Evolutionary conservation across 2,113 vertebrate species (phyloP), one percentile per base, ranked within the genome.

Genomic region (Opisthocomus hoazin): DNA sequence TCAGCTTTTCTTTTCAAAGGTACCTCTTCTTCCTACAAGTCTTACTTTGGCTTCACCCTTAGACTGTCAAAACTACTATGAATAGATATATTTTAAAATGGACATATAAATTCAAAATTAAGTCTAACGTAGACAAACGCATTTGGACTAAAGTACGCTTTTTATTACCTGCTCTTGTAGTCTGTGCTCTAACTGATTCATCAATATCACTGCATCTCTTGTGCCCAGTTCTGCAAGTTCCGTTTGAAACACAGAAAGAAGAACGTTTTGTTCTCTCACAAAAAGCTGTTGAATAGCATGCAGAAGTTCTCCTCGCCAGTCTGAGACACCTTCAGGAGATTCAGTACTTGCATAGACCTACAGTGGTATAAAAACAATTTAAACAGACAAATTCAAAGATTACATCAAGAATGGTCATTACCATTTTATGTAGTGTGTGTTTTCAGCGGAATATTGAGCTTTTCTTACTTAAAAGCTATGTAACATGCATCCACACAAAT

Each of bases 231-330:
- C 94, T 65, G 98, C 97, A 93, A 99, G 92, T 66, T 99, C 98
- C 12, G 98, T 98, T 97, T 98, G 98, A 93, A 99, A 98, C 1
- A 95, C 90, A 29, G 96, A 98, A 91, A 98, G 98, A 61, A 99
- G 96, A 92, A 98, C 97, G n/a, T 97, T 96, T 27, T 96, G 98
- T 94, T 99, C 99, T 70, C 96, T 97, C 79, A 97, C 70, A 80
- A 99, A 99, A 91, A 99, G 98, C 94, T 98, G 98, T 3, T 98
- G 98, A 64, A 99, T 92, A 13, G 99, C 98, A n/a, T 94, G 93
- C 43, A 99, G 97, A 61, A 99, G 98, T 96, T 99, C 98, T 19
- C 97, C 97, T 63, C 99, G 97, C 99, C 99, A 99, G 97, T 99
- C 99, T 15, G 93, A 96, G 26, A 84, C 19, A 41, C 50, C 78